phyloP scores from a whole-genome alignment of 2,113 vertebrate genomes.

The Varanus salvator region DNA sequence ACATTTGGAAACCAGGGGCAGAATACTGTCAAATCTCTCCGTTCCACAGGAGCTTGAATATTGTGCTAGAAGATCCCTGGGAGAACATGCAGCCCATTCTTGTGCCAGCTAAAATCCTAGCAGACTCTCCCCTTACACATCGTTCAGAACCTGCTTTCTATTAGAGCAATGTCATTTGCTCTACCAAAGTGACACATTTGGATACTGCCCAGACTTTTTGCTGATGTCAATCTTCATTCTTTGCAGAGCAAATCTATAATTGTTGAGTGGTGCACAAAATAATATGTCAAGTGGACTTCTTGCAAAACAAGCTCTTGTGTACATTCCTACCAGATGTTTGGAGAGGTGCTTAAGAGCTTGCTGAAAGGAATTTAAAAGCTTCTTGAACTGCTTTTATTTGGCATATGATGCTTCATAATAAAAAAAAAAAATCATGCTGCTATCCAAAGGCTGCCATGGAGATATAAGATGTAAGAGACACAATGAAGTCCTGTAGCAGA shows the following conservation, averaged over 20 bases:
- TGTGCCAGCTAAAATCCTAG: no score
- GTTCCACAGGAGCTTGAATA: no score
- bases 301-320: constrained; percentile 31
- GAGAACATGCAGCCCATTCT: no score
- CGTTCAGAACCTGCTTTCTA: no score
- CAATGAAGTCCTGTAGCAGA: neutral
- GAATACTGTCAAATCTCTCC: no score
- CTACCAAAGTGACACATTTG: no score
- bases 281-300: neutral
- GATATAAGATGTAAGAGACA: neutral
- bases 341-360: neutral
- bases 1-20: no score
- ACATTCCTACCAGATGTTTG: neutral
- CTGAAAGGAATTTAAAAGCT: constrained; percentile 27
- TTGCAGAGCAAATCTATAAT: neutral
- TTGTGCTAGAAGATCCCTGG: no score
- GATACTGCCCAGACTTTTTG: constrained; percentile 9
- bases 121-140: no score
- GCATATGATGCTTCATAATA: constrained; percentile 15
- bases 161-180: no score
- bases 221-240: neutral
- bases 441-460: constrained; percentile 19
- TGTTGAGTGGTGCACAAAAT: neutral
- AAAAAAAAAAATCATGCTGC: neutral
- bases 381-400: constrained; percentile 20